A percentile compares a stretch with the other conserved stretches of the same genome.
These are phyloP conservation scores for Echinarachnius parma DNA, from an alignment of 53 echinoderm and acorn worm species.

Conservation along the genomic window DNA sequence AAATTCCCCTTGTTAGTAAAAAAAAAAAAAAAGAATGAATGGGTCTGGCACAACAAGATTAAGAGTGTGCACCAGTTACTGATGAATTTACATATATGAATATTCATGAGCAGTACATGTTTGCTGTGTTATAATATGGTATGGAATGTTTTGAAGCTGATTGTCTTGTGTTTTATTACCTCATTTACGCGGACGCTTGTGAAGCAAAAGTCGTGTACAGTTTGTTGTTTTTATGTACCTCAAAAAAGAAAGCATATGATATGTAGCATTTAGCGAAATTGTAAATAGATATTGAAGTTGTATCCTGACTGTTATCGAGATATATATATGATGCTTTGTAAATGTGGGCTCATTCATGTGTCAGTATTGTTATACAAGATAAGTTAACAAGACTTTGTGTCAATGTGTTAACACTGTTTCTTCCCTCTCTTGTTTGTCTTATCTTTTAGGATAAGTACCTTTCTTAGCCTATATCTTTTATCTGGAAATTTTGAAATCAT, in stretches of 20 bases:
- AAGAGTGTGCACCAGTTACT: too few species aligned
- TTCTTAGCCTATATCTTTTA: constrained; percentile 39
- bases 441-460: background rate
- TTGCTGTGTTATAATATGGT: constrained; percentile 33
- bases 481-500: constrained; percentile 17
- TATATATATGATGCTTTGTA: constrained; percentile 12
- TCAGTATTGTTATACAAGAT: constrained; percentile 46
- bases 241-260: constrained; percentile 13
- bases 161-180: constrained; percentile 38
- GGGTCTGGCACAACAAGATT: too few species aligned
- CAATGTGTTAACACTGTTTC: too few species aligned
- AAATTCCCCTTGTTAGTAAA: too few species aligned
- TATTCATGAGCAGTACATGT: constrained; percentile 46
- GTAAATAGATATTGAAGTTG: constrained; percentile 6
- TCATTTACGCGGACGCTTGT: constrained; percentile 28
- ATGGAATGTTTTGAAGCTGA: background rate
- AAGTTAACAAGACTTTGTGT: constrained; percentile 39
- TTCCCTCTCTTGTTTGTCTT: constrained; percentile 39
- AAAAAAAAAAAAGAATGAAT: too few species aligned
- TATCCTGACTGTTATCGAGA: background rate
- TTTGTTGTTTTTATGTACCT: constrained; percentile 40
- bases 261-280: constrained; percentile 10
- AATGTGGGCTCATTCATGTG: constrained; percentile 23
- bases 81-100: too few species aligned
- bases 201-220: constrained; percentile 11